Conservation (phyloP, 2,888 invertebrate species). For the Nomada flava region DNA sequence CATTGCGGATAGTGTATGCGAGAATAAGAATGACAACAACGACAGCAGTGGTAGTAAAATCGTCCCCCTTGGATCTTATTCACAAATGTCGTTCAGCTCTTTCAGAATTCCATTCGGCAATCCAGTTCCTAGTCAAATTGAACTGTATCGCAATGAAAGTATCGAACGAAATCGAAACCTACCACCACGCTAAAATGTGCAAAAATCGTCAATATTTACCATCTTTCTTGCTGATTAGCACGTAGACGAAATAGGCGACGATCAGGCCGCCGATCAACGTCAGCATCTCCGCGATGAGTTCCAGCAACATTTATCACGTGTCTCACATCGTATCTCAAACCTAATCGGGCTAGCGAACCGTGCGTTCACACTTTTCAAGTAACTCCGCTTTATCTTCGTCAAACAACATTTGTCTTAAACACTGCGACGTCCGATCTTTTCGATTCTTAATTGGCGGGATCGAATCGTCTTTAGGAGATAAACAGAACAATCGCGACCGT, state of each 20-base stretch:
- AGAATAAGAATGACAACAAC: too few relatives aligned
- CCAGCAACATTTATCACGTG: constrained; percentile 77
- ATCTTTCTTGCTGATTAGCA: constrained; percentile 75
- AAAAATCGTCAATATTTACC: constrained; percentile 73
- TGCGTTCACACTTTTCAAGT: constrained; percentile 21
- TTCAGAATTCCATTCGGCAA: too few relatives aligned
- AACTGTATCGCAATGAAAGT: too few relatives aligned
- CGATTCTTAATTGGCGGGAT: too few relatives aligned
- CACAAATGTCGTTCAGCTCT: too few relatives aligned
- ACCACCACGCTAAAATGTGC: neutral
- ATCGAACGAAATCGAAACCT: neutral
- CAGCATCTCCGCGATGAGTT: constrained; percentile 79
- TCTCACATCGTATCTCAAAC: constrained; percentile 67
- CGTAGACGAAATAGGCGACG: constrained; percentile 79
- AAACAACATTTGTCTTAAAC: neutral
- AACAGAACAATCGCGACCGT: too few relatives aligned
- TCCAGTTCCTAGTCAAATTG: too few relatives aligned
- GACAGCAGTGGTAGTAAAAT: too few relatives aligned
- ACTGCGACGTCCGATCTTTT: too few relatives aligned
- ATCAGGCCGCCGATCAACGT: constrained; percentile 80
- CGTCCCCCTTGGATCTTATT: too few relatives aligned
- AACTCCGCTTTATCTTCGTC: constrained; percentile 11
- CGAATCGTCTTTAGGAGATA: too few relatives aligned
- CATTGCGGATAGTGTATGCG: too few relatives aligned
- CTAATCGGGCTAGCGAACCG: constrained; percentile 16